phyloP scores from a whole-genome alignment of 1,140 invertebrate genomes.

The Bombus cullumanus region DNA sequence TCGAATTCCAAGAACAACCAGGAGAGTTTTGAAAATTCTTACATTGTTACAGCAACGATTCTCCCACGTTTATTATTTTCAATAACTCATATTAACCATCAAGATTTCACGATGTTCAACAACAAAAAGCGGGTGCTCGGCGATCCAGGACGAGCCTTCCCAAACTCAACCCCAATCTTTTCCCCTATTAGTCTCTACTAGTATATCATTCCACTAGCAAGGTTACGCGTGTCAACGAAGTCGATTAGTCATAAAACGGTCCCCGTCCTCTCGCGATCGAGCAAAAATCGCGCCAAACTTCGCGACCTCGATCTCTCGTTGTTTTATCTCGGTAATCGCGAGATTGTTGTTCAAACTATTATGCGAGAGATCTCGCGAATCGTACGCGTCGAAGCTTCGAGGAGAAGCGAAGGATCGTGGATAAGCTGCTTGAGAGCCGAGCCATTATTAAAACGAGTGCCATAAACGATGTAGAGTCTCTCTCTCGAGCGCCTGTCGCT shows the following conservation, averaged over 20 bases:
- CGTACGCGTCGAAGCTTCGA: neutral
- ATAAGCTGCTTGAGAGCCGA: constrained; percentile 45
- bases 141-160: neutral
- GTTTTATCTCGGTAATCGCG: constrained; percentile 2
- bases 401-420: neutral
- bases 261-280: constrained; percentile 60
- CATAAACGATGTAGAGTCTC: constrained; percentile 46
- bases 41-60: neutral
- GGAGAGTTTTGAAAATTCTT: neutral
- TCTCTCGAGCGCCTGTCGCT: constrained; percentile 16
- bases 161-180: neutral
- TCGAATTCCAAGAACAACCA: too few species aligned
- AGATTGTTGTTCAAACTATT: neutral
- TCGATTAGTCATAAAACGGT: constrained; percentile 72
- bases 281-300: neutral
- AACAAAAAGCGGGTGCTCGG: constrained; percentile 34
- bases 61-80: too few species aligned
- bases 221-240: constrained; percentile 34
- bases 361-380: neutral
- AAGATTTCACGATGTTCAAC: neutral
- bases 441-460: constrained; percentile 50
- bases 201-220: constrained; percentile 33
- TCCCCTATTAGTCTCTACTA: constrained; percentile 22
- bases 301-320: constrained; percentile 27
- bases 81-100: too few species aligned